phyloP scores from a whole-genome alignment of 2,888 invertebrate genomes.

The Esperia sulphurella region DNA sequence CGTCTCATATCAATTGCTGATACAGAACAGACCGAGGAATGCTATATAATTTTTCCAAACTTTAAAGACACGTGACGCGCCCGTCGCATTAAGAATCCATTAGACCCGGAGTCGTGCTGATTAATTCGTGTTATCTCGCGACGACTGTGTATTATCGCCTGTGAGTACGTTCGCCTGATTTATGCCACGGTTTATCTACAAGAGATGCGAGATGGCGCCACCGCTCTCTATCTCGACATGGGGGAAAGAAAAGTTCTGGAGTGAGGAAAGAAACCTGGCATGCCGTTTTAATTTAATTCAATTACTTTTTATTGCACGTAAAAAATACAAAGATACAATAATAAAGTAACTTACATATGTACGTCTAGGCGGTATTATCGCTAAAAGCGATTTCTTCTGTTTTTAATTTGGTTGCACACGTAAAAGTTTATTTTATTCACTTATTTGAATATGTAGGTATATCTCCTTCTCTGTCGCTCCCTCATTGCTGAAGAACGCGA shows the following conservation, averaged over 20 bases:
- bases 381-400: too few relatives aligned
- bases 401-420: too few relatives aligned
- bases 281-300: too few relatives aligned
- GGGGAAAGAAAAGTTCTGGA: not conserved
- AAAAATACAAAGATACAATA: too few relatives aligned
- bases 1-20: too few relatives aligned
- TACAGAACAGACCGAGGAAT: not conserved
- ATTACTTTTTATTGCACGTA: too few relatives aligned
- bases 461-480: too few relatives aligned
- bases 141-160: constrained; percentile 35
- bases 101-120: constrained; percentile 42
- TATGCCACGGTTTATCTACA: constrained; percentile 37
- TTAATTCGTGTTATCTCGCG: constrained; percentile 48
- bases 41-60: constrained; percentile 1
- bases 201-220: constrained; percentile 19
- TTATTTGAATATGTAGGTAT: too few relatives aligned
- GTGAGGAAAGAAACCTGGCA: not conserved
- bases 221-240: constrained; percentile 7
- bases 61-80: constrained; percentile 6
- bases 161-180: constrained; percentile 36
- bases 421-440: too few relatives aligned
- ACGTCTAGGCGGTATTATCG: too few relatives aligned
- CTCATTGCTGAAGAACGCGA: too few relatives aligned
- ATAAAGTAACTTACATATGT: too few relatives aligned
- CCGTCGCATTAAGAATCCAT: constrained; percentile 54